Evolutionary conservation across 2,797 vertebrate genomes (phyloP), one percentile per base, ranked within the genome.

Genomic region (Chrosomus eos): DNA sequence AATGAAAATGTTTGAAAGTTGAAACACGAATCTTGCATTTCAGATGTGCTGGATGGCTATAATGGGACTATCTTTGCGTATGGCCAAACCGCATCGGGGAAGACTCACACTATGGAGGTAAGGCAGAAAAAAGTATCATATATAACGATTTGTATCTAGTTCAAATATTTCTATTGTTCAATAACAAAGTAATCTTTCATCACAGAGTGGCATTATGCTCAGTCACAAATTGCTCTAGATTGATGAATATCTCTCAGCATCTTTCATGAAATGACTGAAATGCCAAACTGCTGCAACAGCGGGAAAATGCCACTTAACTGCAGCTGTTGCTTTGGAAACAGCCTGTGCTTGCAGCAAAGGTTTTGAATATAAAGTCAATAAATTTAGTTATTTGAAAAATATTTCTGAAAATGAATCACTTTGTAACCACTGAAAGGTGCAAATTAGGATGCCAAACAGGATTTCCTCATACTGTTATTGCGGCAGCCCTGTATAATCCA

Each of bases 71-170:
- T 99, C 93, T 99, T 99, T 87, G 98, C 97, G 0, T 98, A 99
- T 18, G 97, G 97, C 21, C 98, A 99, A 91, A 99, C 98, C 0
- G 96, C 98, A 0, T 99, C 98, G 70, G 97, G 98, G 88, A 99
- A 99, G 91, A 99, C 98, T 0, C 98, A 99, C 89, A 99, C 98
- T 0, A 99, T 99, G 98, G 98, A 99, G 97, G 98, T 99, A 91
- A 89, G 91, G 36, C 60, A 4, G 18, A 28, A 1, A 4, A 18
- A 11, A 18, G 13, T 58, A 31, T 43, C 16, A 36, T 62, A 36
- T 62, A 68, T 66, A 43, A 21, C 0, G 5, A 23, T 18, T 26
- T 2, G 21, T 31, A 33, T 74, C 36, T 48, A 55, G 64, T 67
- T 80, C 36, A 74, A 36, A 71, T 18, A 16, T 48, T 72, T 72